Conservation (phyloP, 1,140 invertebrate species). For the Lamellibrachia luymesi region DNA sequence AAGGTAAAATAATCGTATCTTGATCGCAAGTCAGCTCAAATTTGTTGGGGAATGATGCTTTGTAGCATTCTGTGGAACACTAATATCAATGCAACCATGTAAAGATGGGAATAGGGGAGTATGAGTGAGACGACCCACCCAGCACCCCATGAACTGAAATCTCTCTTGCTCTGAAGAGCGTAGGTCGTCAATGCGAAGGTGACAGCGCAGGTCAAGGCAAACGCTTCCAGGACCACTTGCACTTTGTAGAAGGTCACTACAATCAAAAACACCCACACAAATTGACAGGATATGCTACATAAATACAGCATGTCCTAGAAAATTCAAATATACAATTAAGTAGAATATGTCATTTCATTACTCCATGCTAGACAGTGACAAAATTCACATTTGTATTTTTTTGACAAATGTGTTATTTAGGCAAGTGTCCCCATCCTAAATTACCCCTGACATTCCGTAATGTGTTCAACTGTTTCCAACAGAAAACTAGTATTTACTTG, state of each 20-base stretch:
- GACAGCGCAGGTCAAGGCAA: slow-evolving; percentile 71
- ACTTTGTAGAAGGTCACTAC: slow-evolving; percentile 72
- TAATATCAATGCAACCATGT: not conserved
- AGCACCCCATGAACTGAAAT: slow-evolving; percentile 74
- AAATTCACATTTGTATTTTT: not conserved
- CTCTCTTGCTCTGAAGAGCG: slow-evolving; percentile 78
- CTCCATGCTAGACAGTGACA: not conserved
- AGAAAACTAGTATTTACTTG: no score
- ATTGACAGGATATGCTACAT: not conserved
- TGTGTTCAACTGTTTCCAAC: no score
- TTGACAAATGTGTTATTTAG: no score
- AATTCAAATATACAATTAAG: not conserved
- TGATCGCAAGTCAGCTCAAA: not conserved
- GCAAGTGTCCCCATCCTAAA: no score
- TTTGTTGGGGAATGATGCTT: not conserved
- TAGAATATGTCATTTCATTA: not conserved
- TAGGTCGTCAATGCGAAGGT: slow-evolving; percentile 71
- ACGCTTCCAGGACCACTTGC: slow-evolving; percentile 71
- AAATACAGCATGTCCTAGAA: not conserved
- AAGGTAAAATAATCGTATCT: not conserved
- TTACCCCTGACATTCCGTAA: no score
- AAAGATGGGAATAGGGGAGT: not conserved
- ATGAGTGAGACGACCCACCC: not conserved
- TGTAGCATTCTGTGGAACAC: not conserved
- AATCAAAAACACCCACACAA: slow-evolving; percentile 20